Evolutionary conservation across 2,888 invertebrate genomes (phyloP).

Genomic region (Diloba caeruleocephala): DNA sequence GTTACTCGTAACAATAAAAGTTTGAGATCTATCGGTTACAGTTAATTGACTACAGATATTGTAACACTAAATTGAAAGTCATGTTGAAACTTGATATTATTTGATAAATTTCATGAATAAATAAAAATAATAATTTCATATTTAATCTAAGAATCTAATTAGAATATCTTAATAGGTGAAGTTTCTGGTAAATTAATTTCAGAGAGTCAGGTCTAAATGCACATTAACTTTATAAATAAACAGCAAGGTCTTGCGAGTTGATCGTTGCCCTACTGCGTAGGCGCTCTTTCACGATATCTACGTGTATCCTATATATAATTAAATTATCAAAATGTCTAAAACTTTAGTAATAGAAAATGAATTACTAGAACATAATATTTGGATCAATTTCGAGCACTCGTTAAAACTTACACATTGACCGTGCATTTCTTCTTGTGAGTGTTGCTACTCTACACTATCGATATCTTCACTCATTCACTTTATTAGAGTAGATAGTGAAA

Average conservation of each 20-base stretch:
- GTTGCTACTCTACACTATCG: conserved; percentile 78
- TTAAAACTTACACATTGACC: conserved; percentile 88
- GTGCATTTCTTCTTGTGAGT: conserved; percentile 84
- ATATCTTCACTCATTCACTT: conserved; percentile 83
- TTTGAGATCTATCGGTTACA: conserved; percentile 44
- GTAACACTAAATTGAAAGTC: conserved; percentile 36
- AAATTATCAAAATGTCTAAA: conserved; percentile 79
- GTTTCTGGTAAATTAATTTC: conserved; percentile 50
- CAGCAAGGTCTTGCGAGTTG: conserved; percentile 45
- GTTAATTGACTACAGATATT: conserved; percentile 37
- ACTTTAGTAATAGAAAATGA: conserved; percentile 85
- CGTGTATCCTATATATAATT: conserved; percentile 81
- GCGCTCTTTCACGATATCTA: conserved; percentile 68
- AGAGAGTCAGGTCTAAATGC: conserved; percentile 45
- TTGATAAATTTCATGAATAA: conserved; percentile 37
- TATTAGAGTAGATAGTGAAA: conserved; percentile 83
- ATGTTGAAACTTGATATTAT: conserved; percentile 38
- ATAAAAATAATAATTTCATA: conserved; percentile 40
- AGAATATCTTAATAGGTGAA: conserved; percentile 49
- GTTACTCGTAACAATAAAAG: conserved; percentile 53
- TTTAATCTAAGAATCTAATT: conserved; percentile 54
- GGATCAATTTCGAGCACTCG: conserved; percentile 87
- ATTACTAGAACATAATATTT: conserved; percentile 87
- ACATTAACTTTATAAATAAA: conserved; percentile 50
- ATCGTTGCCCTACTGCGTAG: conserved; percentile 59